These are phyloP conservation scores for Aplidium turbinatum DNA, from an alignment of 23 tunicate species.

Conservation along the genomic window DNA sequence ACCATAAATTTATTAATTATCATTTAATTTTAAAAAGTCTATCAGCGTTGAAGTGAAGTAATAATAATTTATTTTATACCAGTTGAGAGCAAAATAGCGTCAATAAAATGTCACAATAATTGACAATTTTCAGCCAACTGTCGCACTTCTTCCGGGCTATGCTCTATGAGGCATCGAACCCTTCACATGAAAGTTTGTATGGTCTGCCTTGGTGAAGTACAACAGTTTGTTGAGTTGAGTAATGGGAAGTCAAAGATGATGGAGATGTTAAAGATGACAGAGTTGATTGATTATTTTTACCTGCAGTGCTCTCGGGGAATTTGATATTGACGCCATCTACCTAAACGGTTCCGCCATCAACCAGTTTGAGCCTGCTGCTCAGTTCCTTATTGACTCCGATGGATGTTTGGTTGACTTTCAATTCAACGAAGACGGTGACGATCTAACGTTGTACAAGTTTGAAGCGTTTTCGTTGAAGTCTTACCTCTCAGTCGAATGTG, in stretches of 20 bases:
- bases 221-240: too few relatives aligned
- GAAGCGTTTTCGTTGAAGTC: slow-evolving; percentile 6
- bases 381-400: neutral
- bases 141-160: too few relatives aligned
- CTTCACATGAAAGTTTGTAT: too few relatives aligned
- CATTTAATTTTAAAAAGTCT: too few relatives aligned
- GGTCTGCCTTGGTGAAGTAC: too few relatives aligned
- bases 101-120: too few relatives aligned
- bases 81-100: too few relatives aligned
- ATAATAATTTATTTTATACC: too few relatives aligned
- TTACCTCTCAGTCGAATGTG: slow-evolving; percentile 17
- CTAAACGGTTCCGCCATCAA: neutral
- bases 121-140: too few relatives aligned
- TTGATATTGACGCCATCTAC: neutral
- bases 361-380: neutral
- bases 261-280: neutral
- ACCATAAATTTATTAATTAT: too few relatives aligned
- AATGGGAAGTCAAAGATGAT: neutral
- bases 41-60: too few relatives aligned
- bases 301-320: neutral
- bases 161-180: too few relatives aligned
- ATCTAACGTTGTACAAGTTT: slow-evolving; percentile 1
- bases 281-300: neutral
- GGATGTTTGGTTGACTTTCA: neutral
- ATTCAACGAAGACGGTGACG: neutral